phyloP scores from a whole-genome alignment of 2,797 vertebrate genomes.

The Okamejei kenojei region DNA sequence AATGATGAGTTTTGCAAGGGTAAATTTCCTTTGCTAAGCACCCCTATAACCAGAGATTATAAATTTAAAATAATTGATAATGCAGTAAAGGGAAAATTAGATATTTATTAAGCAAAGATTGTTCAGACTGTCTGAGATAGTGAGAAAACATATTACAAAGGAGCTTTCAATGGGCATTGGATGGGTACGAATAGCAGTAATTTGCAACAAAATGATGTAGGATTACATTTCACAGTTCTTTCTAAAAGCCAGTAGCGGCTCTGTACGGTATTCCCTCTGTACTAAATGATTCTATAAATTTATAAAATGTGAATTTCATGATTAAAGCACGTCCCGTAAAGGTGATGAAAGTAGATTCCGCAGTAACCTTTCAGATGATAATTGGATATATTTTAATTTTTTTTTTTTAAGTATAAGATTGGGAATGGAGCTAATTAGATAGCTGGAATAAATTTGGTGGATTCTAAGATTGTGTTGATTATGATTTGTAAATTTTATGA shows the following conservation, averaged over 20 bases:
- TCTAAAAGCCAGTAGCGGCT: neutral
- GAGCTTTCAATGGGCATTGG: neutral
- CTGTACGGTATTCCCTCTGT: neutral
- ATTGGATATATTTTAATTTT: neutral
- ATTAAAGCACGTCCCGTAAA: neutral
- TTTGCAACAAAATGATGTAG: neutral
- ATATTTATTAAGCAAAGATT: neutral
- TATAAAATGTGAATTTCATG: neutral
- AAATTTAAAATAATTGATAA: constrained; percentile 6
- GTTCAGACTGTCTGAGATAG: neutral
- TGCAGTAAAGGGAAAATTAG: neutral
- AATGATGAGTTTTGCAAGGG: neutral
- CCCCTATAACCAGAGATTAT: neutral
- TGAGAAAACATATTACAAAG: neutral
- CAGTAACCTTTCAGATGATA: no score
- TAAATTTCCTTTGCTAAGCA: neutral
- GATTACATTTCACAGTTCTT: neutral
- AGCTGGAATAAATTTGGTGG: no score
- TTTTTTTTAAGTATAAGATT: neutral
- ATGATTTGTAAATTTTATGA: no score
- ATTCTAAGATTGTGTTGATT: no score
- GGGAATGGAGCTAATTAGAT: no score
- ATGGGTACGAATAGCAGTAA: neutral
- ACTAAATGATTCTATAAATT: neutral
- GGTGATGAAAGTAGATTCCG: neutral